Base-by-base conservation (phyloP, 2,797 vertebrate species). In the Danionella dracula region DNA sequence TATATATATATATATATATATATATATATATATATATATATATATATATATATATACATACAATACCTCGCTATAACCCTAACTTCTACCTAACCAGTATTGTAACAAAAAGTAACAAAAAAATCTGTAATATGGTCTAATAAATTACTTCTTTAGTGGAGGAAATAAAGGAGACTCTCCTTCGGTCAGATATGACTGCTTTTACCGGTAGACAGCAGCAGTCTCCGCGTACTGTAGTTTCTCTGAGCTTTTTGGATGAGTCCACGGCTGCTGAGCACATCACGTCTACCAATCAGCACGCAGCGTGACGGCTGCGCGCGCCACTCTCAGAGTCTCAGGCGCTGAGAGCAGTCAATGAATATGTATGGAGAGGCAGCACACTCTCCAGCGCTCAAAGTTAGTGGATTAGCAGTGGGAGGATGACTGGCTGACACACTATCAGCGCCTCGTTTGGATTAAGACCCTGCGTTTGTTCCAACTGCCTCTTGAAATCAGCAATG, bases 231-330 rank as follows among this genome's bases (percentile, higher is more conserved):
- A 57, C 44, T 67, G 56, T 38, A 63, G 40, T 64, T 34, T 51
- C 76, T 50, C 81, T 74, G 78, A 77, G 75, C 71, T 63, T 78
- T 72, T 85, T 76, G 75, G 84, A 84, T 79, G 86, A 86, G 85
- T 86, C 88, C 85, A 80, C 79, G 40, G 82, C 81, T 80, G 80
- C 84, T 80, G 79, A 82, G 77, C 84, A 79, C 78, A 76, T 78
- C 79, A 76, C 49, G 76, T 73, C 82, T 67, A 76, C 82, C 84
- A 81, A 77, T 75, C 74, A 84, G 78, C 71, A 81, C 79, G 69
- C 76, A 72, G 77, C 80, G 78, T 81, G 48, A 73, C 79, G 76
- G 84, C 80, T 75, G 66, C 45, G 73, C 79, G 78, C 77, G 75
- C 23, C 78, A 72, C 78, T 77, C 67, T 60, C 69, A 73, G 70